Percentiles rank a stretch among this genome's conserved stretches.
These are phyloP conservation scores for Ophion ventricosus DNA, from an alignment of 2,888 invertebrate species.

Conservation along the genomic window DNA sequence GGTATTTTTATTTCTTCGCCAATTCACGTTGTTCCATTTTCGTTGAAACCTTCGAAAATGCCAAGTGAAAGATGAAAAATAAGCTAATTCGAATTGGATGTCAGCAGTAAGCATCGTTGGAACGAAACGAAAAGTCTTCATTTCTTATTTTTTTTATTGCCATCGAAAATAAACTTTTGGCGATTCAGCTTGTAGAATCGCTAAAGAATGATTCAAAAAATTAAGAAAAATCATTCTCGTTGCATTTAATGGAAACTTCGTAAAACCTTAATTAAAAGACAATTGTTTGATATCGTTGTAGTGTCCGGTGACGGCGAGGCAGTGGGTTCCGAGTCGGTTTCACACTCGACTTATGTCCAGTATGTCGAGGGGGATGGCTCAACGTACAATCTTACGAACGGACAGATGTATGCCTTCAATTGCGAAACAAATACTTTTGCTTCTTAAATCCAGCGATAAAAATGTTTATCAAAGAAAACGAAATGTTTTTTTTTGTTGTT, in stretches of 20 bases:
- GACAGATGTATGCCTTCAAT: slow-evolving; percentile 85
- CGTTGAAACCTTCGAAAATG: not conserved
- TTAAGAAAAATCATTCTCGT: too few relatives aligned
- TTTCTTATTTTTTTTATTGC: too few relatives aligned
- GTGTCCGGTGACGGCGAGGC: slow-evolving; percentile 84
- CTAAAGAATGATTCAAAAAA: too few relatives aligned
- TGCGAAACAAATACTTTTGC: slow-evolving; percentile 6
- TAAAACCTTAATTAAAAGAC: too few relatives aligned
- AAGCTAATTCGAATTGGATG: not conserved
- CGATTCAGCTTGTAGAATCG: too few relatives aligned
- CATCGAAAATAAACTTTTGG: too few relatives aligned
- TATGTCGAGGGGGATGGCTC: slow-evolving; percentile 87
- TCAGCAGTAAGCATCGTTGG: too few relatives aligned
- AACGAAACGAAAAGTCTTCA: too few relatives aligned
- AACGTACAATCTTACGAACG: slow-evolving; percentile 86
- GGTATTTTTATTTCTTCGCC: slow-evolving; percentile 84
- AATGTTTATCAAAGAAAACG: not conserved
- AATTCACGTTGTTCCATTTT: not conserved
- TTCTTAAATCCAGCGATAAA: not conserved
- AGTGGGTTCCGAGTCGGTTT: slow-evolving; percentile 85
- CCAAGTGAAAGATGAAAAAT: not conserved
- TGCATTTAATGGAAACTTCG: too few relatives aligned
- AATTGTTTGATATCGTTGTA: slow-evolving; percentile 76
- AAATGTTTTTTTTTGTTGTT: slow-evolving; percentile 50
- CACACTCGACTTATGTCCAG: slow-evolving; percentile 86